Conservation (phyloP, 92 coral and sea anemone genomes). For the Ricordea florida region DNA sequence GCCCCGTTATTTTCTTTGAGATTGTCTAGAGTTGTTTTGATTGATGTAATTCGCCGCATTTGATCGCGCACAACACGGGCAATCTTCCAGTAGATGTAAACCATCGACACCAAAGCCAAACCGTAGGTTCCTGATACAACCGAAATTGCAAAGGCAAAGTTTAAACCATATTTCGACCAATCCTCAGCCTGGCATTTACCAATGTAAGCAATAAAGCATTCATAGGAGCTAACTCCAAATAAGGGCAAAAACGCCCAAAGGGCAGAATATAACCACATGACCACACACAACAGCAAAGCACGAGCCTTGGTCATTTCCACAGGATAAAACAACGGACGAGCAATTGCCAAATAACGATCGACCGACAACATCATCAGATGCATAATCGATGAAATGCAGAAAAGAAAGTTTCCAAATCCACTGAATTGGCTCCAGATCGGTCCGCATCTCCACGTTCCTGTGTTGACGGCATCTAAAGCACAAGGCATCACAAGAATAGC, state of each 20-base stretch:
- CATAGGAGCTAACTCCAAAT: conserved; percentile 85
- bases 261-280: conserved; percentile 73
- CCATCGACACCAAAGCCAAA: conserved; percentile 72
- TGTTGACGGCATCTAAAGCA: conserved; percentile 69
- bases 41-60: neutral
- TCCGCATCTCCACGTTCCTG: conserved; percentile 84
- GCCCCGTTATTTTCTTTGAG: too few relatives aligned
- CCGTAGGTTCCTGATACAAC: conserved; percentile 88
- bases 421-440: conserved; percentile 59
- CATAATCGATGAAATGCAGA: conserved; percentile 89
- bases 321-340: conserved; percentile 62
- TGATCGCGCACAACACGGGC: conserved; percentile 60
- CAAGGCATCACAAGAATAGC: conserved; percentile 77
- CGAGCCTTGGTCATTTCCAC: conserved; percentile 54
- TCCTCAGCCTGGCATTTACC: conserved; percentile 67
- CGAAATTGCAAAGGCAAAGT: conserved; percentile 82
- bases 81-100: conserved; percentile 60
- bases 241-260: conserved; percentile 78
- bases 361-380: conserved; percentile 81
- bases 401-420: conserved; percentile 81
- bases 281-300: conserved; percentile 41
- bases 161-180: conserved; percentile 75
- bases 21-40: neutral
- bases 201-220: conserved; percentile 79
- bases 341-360: conserved; percentile 69